Evolutionary conservation across 2,888 invertebrate genomes (phyloP).

Genomic region (Orthosia gothica): DNA sequence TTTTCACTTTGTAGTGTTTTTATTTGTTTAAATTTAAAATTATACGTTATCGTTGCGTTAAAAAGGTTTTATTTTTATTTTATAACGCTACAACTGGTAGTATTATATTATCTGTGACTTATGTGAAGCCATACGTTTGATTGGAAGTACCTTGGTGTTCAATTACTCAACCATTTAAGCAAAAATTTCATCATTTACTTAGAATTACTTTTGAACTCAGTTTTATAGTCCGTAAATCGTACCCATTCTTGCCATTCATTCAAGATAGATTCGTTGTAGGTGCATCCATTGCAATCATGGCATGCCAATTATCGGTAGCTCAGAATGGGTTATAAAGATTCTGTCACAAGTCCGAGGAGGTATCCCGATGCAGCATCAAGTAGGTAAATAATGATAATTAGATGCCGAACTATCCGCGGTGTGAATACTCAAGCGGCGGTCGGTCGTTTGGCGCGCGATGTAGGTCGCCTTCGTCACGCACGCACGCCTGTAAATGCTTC

Average conservation of each 20-base stretch:
- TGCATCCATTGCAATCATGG: background rate
- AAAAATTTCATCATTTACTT: background rate
- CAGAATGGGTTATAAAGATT: conserved; percentile 23
- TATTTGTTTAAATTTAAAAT: too few relatives aligned
- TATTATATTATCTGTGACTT: too few relatives aligned
- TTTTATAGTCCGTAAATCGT: background rate
- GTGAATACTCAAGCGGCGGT: conserved; percentile 81
- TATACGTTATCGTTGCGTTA: too few relatives aligned
- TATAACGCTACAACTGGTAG: too few relatives aligned
- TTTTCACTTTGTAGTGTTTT: too few relatives aligned
- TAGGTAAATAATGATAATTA: conserved; percentile 85
- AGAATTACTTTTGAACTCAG: too few relatives aligned
- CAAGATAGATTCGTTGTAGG: background rate
- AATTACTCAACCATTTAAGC: background rate
- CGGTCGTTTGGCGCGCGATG: conserved; percentile 73
- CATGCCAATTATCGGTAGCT: conserved; percentile 13
- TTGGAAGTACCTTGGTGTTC: too few relatives aligned
- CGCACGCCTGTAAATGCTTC: conserved; percentile 72
- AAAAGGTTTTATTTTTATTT: too few relatives aligned
- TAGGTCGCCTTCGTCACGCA: conserved; percentile 83
- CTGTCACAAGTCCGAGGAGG: conserved; percentile 29
- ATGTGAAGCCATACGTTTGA: background rate
- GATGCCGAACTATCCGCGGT: conserved; percentile 78
- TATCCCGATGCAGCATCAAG: conserved; percentile 73
- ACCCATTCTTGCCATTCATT: background rate